Evolutionary conservation across 2,888 invertebrate species (phyloP).

Genomic region (Diarsia rubi): DNA sequence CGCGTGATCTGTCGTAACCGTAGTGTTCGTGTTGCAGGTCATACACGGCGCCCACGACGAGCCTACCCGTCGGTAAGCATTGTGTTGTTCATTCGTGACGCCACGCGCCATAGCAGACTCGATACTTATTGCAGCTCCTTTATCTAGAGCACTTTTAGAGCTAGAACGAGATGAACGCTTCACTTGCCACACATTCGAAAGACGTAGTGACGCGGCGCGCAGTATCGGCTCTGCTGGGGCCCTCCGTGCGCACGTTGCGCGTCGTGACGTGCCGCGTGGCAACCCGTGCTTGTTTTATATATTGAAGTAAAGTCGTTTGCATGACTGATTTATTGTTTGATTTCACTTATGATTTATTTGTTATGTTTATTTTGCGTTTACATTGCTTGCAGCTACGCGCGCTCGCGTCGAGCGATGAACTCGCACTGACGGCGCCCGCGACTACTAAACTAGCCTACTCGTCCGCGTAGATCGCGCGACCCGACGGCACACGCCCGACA

Average conservation of each 20-base stretch:
- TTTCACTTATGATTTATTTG: conserved; percentile 19
- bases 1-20: no score
- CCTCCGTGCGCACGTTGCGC: background rate
- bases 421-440: conserved; percentile 63
- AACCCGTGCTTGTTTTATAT: background rate
- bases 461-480: conserved; percentile 23
- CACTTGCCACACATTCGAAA: no score
- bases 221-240: conserved; percentile 4
- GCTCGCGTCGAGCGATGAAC: conserved; percentile 64
- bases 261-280: background rate
- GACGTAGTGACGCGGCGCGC: no score
- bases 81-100: background rate
- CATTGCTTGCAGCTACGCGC: conserved; percentile 65
- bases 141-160: background rate
- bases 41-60: conserved; percentile 75
- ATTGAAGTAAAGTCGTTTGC: conserved; percentile 2
- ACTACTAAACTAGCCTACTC: conserved; percentile 27
- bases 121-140: conserved; percentile 8
- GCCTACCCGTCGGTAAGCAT: conserved; percentile 67
- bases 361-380: conserved; percentile 63
- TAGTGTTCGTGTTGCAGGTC: conserved; percentile 71
- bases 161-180: background rate
- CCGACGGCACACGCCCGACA: conserved; percentile 4
- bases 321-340: conserved; percentile 11
- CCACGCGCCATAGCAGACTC: background rate